Conservation (phyloP, 2,888 invertebrate genomes). For the Pelosia muscerda region DNA sequence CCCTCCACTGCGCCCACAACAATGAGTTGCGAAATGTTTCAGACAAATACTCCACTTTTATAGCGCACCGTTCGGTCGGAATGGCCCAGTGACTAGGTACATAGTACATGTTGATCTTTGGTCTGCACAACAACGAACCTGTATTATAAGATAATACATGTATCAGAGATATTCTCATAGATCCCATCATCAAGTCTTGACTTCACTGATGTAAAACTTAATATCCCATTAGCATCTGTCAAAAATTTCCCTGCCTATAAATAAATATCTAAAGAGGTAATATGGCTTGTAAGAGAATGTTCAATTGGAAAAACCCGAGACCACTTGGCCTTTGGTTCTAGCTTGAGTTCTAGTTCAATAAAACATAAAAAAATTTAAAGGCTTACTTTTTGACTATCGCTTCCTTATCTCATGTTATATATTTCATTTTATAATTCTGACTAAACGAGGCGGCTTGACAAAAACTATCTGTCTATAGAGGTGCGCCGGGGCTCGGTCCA, state of each 20-base stretch:
- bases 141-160: background rate
- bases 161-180: background rate
- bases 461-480: background rate
- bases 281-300: background rate
- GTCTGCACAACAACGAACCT: background rate
- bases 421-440: background rate
- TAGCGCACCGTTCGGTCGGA: background rate
- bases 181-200: background rate
- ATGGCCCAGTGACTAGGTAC: background rate
- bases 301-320: background rate
- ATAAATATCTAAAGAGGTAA: background rate
- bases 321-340: background rate
- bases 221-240: too few species aligned
- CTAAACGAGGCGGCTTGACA: background rate
- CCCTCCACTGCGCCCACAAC: background rate
- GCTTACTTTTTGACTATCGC: background rate
- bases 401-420: background rate
- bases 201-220: too few species aligned
- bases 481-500: background rate
- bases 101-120: background rate
- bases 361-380: background rate
- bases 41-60: background rate
- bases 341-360: background rate
- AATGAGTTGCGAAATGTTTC: constrained; percentile 18
- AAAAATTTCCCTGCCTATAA: background rate